Conservation (phyloP, 2,113 vertebrate genomes). For the Menura novaehollandiae region DNA sequence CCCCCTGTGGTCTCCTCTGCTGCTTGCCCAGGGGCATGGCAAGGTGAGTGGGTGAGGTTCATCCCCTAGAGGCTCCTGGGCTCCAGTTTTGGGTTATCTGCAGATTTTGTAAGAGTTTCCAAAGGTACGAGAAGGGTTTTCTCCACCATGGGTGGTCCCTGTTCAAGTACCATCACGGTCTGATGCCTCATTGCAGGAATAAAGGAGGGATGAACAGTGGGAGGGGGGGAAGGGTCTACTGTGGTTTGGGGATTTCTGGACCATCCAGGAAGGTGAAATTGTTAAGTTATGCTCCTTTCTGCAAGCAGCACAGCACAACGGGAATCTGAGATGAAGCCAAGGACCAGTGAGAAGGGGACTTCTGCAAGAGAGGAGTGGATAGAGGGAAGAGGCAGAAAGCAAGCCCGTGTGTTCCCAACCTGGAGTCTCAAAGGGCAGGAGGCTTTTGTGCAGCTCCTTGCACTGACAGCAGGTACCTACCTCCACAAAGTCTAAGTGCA, state of each 20-base stretch:
- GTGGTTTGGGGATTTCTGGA: neutral
- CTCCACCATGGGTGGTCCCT: slow-evolving; percentile 17
- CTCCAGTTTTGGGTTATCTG: neutral
- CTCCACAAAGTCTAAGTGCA: neutral
- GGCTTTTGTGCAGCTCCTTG: neutral
- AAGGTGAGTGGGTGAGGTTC: neutral
- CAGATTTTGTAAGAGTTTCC: neutral
- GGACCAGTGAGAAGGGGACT: neutral
- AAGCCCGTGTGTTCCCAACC: rapidly evolving
- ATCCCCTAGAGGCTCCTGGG: neutral
- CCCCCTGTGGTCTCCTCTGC: neutral
- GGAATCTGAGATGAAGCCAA: neutral
- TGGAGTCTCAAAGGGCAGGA: neutral
- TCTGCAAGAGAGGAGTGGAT: rapidly evolving
- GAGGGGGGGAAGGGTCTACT: neutral
- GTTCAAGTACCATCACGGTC: neutral
- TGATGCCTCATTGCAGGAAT: neutral
- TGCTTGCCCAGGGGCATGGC: neutral
- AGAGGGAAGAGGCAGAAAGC: neutral
- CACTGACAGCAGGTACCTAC: neutral
- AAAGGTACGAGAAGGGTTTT: neutral
- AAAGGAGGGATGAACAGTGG: neutral
- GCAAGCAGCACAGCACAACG: neutral
- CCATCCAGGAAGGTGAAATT: neutral
- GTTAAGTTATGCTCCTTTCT: neutral